Conservation (phyloP, 2,888 invertebrate genomes). For the Lottia scabra region DNA sequence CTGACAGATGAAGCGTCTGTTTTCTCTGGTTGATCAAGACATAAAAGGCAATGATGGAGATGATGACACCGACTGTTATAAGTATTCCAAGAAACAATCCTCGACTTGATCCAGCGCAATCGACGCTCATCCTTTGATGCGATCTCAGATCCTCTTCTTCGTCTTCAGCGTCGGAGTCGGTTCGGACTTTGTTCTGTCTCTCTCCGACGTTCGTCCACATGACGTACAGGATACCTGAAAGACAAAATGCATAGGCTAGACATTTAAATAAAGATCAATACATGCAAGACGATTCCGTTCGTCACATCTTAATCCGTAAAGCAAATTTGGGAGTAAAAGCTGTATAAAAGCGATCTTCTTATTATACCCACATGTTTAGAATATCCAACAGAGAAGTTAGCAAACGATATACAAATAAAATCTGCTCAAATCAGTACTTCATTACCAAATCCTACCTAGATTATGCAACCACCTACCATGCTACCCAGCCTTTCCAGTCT, state of each 20-base stretch:
- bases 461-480: too few relatives aligned
- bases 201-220: conserved; percentile 88
- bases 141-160: conserved; percentile 22
- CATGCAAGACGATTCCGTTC: too few relatives aligned
- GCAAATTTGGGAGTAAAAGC: too few relatives aligned
- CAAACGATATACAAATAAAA: too few relatives aligned
- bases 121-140: conserved; percentile 71
- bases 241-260: background rate
- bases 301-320: too few relatives aligned
- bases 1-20: conserved; percentile 82
- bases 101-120: conserved; percentile 93
- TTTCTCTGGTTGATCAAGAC: conserved; percentile 77
- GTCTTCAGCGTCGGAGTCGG: conserved; percentile 19
- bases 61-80: conserved; percentile 36
- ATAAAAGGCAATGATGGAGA: conserved; percentile 85
- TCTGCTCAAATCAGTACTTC: too few relatives aligned
- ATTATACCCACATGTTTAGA: too few relatives aligned
- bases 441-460: too few relatives aligned
- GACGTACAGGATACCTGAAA: conserved; percentile 84
- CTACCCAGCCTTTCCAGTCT: too few relatives aligned
- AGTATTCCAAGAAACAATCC: conserved; percentile 74
- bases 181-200: conserved; percentile 16
- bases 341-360: too few relatives aligned
- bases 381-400: too few relatives aligned
- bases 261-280: too few relatives aligned